Conservation (phyloP, 2,888 invertebrate species). For the Mesochorus sp. region DNA sequence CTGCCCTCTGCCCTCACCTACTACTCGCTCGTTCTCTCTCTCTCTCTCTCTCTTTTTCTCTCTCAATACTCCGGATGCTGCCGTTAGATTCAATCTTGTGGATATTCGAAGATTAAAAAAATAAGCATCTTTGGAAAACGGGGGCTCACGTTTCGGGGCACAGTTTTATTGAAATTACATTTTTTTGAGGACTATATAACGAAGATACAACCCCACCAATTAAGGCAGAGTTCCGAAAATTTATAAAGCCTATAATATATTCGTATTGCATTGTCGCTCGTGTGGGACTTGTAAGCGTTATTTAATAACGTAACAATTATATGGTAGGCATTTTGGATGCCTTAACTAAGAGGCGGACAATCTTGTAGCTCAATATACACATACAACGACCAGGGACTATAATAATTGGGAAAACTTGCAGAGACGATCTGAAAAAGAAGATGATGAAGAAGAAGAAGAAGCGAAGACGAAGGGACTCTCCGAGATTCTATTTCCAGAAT, state of each 20-base stretch:
- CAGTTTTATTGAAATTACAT: constrained; percentile 72
- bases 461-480: constrained; percentile 17
- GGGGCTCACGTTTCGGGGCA: constrained; percentile 56
- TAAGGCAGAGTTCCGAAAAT: constrained; percentile 49
- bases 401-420: constrained; percentile 69
- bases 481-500: constrained; percentile 73
- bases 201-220: constrained; percentile 44
- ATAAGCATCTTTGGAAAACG: neutral
- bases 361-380: neutral
- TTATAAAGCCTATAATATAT: neutral
- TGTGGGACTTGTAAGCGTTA: constrained; percentile 76
- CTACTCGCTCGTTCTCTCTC: no score
- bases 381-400: constrained; percentile 17
- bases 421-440: constrained; percentile 52
- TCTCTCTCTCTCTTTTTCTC: no score
- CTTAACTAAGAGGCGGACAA: constrained; percentile 23
- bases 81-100: constrained; percentile 32
- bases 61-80: constrained; percentile 4
- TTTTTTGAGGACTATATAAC: constrained; percentile 64
- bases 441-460: constrained; percentile 25
- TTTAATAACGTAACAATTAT: constrained; percentile 82
- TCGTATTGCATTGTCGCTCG: constrained; percentile 24
- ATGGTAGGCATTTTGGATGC: constrained; percentile 73
- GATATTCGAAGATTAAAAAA: constrained; percentile 16
- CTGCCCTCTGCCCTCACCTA: constrained; percentile 41